Percentiles rank a stretch among this genome's conserved stretches.
Conservation (phyloP, 2,888 invertebrate genomes). For the Caenorhabditis afra region DNA sequence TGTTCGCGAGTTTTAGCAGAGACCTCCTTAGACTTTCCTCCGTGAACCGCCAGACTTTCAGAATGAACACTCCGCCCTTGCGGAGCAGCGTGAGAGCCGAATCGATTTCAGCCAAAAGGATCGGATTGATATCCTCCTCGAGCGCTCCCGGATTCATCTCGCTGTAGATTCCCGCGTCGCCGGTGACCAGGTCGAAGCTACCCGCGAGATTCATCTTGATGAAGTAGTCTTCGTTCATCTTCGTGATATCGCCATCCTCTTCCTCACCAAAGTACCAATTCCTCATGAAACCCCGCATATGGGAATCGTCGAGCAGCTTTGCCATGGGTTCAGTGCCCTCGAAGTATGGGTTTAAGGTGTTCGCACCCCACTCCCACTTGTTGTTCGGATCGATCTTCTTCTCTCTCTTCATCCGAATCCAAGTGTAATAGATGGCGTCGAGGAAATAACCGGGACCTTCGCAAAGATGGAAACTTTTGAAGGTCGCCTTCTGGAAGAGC, state of each 20-base stretch:
- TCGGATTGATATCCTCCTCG: not conserved
- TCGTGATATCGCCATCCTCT: constrained; percentile 59
- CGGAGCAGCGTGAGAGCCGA: constrained; percentile 9
- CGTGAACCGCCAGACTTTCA: constrained; percentile 26
- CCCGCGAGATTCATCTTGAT: constrained; percentile 1
- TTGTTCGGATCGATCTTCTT: not conserved
- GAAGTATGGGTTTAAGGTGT: constrained; percentile 61
- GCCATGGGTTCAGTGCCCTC: constrained; percentile 35
- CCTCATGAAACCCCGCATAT: constrained; percentile 24
- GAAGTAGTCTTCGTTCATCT: constrained; percentile 20
- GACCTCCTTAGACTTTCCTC: not conserved
- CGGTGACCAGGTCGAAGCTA: constrained; percentile 62
- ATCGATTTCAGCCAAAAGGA: constrained; percentile 18
- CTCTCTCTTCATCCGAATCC: constrained; percentile 1
- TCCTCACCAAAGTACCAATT: constrained; percentile 55
- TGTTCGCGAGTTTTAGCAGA: not conserved
- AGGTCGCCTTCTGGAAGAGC: not conserved
- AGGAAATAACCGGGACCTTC: constrained; percentile 66
- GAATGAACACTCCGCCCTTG: constrained; percentile 4
- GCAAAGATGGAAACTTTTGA: constrained; percentile 61
- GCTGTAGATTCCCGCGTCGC: constrained; percentile 59
- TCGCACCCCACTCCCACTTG: constrained; percentile 61
- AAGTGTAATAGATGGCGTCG: constrained; percentile 38
- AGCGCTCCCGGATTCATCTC: constrained; percentile 17
- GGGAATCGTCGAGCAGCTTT: constrained; percentile 60